phyloP scores from a whole-genome alignment of 2,797 vertebrate genomes.

The Rhyacichthys aspro region DNA sequence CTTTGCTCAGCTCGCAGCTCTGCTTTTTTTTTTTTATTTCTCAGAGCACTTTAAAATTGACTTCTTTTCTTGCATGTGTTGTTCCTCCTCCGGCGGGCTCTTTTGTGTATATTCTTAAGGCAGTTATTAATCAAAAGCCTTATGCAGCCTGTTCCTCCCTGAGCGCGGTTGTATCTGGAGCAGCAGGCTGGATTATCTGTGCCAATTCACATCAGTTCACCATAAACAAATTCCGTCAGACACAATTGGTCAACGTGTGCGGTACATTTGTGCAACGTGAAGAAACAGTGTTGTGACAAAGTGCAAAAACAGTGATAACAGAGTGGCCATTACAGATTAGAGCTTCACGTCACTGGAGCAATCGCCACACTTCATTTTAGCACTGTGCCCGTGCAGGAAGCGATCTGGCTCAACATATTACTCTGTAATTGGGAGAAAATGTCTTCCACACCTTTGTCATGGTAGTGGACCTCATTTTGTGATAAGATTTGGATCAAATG shows the following conservation, averaged over 20 bases:
- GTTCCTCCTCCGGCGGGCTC: neutral
- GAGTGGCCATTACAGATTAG: neutral
- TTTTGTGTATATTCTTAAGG: neutral
- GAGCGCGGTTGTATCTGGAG: neutral
- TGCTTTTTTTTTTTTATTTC: conserved; percentile 19
- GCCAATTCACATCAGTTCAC: conserved; percentile 4
- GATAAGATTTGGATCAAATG: no score
- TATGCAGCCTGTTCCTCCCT: neutral
- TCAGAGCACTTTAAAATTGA: conserved; percentile 24
- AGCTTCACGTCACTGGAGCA: neutral
- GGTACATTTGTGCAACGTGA: neutral
- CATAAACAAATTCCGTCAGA: conserved; percentile 4
- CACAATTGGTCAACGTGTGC: neutral
- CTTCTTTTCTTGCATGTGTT: conserved; percentile 6
- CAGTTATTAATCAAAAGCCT: neutral
- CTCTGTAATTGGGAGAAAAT: no score
- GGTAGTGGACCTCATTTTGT: no score
- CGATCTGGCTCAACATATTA: no score
- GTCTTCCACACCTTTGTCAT: no score
- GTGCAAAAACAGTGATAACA: neutral
- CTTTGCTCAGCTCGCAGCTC: conserved; percentile 36
- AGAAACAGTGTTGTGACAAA: neutral
- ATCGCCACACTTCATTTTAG: no score
- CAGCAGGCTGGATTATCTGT: neutral
- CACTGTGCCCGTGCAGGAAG: no score